Percentiles rank a stretch among this genome's conserved stretches.
These are phyloP conservation scores for Puntigrus tetrazona DNA, from an alignment of 2,113 vertebrate species.

Conservation along the genomic window DNA sequence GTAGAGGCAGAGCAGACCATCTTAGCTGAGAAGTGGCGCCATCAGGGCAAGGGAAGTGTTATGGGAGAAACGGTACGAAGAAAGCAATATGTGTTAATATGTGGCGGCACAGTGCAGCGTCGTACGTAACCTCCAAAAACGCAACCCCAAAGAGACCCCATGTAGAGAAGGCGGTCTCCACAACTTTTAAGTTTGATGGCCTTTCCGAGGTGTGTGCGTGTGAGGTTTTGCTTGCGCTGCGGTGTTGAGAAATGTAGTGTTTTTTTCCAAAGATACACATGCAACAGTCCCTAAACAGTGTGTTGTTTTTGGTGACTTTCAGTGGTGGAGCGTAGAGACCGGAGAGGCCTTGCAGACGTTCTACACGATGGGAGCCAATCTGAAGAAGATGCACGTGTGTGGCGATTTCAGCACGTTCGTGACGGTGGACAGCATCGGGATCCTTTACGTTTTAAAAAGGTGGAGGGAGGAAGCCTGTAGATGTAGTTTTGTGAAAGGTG, in stretches of 20 bases:
- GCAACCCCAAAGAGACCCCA: too few relatives aligned
- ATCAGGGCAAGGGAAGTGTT: not conserved
- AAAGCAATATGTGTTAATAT: not conserved
- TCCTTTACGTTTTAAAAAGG: conserved; percentile 89
- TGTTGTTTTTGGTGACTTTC: too few relatives aligned
- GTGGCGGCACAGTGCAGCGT: not conserved
- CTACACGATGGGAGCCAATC: conserved; percentile 86
- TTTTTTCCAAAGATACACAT: too few relatives aligned
- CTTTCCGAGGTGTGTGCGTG: too few relatives aligned
- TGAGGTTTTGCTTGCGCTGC: not conserved
- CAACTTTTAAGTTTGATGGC: too few relatives aligned
- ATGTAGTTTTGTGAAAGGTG: not conserved
- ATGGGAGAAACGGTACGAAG: not conserved
- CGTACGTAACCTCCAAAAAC: too few relatives aligned
- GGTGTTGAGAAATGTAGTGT: too few relatives aligned
- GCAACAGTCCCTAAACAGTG: too few relatives aligned
- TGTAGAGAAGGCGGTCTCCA: too few relatives aligned
- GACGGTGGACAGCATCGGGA: conserved; percentile 94
- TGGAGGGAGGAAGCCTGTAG: conserved; percentile 51
- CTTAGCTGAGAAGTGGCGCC: not conserved
- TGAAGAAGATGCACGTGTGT: conserved; percentile 89
- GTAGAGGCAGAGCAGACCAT: not conserved
- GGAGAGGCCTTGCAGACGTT: conserved; percentile 90
- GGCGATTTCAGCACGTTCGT: conserved; percentile 86
- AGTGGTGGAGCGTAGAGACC: conserved; percentile 94